Evolutionary conservation across 2,113 vertebrate genomes (phyloP), one percentile per base, ranked within the genome.

Genomic region (Heterocephalus glaber): DNA sequence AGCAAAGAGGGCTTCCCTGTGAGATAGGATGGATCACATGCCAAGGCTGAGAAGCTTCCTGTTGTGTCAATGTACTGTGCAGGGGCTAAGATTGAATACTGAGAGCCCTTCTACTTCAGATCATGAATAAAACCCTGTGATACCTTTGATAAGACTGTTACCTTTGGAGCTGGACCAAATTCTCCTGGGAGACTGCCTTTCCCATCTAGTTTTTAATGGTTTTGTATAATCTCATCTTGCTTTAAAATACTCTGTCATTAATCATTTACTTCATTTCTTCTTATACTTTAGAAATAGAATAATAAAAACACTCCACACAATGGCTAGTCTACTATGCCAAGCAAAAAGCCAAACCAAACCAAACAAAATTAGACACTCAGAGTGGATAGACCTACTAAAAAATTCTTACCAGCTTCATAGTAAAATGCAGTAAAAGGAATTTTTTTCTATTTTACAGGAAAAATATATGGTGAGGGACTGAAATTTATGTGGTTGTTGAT

Each of bases 71-170:
- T 56, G 63, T 65, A 35, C 72, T 86, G 41, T 58, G 70, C 28
- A 20, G 70, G 82, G 44, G 44, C 66, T 87, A 74, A 94, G 96
- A 97, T 92, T 89, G 93, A 96, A 86, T 56, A 77, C 65, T 0
- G 0, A 79, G 79, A 89, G 54, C 6, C 54, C 79, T n/a, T 60
- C 16, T 85, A 60, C 35, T 61, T 96, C 44, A 49, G 81, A 92
- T 92, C 96, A 92, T 97, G 96, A 95, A 95, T 96, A 96, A 96
- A 95, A 90, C 61, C 70, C n/a, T 86, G 65, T 93, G 89, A 47
- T 49, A 92, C 80, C 76, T 93, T 93, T 79, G 86, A 95, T 96
- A 93, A 95, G 86, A 93, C 24, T 96, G 93, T 94, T 94, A 89
- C 56, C 81, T 83, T 97, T 97, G 97, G 96, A 97, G 28, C 63